These are phyloP conservation scores for Atherix ibis DNA, from an alignment of 2,888 invertebrate species.

Conservation along the genomic window DNA sequence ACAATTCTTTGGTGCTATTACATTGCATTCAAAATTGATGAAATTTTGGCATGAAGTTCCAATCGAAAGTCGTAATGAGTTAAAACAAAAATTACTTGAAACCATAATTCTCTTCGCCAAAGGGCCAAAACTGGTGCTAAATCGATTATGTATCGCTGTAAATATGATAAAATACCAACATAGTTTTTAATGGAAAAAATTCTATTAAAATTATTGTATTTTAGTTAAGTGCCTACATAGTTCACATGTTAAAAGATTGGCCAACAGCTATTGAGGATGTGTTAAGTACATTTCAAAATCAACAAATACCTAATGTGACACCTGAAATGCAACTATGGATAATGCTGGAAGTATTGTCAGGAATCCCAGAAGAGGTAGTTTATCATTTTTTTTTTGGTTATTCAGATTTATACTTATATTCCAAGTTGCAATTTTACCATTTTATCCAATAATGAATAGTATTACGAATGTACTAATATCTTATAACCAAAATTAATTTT, in stretches of 20 bases:
- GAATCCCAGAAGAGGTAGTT: constrained; percentile 77
- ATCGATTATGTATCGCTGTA: constrained; percentile 77
- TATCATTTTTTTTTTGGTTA: neutral
- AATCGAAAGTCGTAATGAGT: constrained; percentile 54
- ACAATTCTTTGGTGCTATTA: constrained; percentile 87
- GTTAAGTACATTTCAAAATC: constrained; percentile 44
- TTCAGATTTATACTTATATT: too few species aligned
- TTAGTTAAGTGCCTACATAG: constrained; percentile 64
- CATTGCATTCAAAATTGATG: constrained; percentile 73
- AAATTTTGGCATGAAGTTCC: constrained; percentile 81
- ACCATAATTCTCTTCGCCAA: constrained; percentile 58
- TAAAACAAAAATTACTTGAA: constrained; percentile 63
- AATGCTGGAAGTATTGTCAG: constrained; percentile 67
- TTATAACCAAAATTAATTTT: neutral
- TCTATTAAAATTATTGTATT: too few species aligned
- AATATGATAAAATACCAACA: constrained; percentile 11
- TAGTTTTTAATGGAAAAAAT: neutral
- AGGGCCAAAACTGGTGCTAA: constrained; percentile 73
- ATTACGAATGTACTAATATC: constrained; percentile 1
- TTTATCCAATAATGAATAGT: neutral
- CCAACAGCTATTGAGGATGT: constrained; percentile 58
- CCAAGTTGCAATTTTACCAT: too few species aligned
- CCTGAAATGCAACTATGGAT: constrained; percentile 46
- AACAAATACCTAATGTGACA: constrained; percentile 41
- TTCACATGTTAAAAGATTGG: constrained; percentile 43